Base-by-base conservation (phyloP, 2,113 vertebrate species). In the Microcebus ravelobensis region DNA sequence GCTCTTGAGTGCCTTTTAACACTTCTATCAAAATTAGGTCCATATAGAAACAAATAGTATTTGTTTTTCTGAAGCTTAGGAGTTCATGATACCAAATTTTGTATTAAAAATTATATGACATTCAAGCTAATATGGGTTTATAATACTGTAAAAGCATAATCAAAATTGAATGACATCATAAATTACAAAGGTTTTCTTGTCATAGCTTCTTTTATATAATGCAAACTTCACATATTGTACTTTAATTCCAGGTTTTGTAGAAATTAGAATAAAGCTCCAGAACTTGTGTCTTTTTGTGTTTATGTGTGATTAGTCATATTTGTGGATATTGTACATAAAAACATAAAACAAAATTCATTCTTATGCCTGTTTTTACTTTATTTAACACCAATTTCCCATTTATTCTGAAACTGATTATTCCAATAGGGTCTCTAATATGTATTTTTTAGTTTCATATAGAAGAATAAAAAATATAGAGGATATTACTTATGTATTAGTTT, bases 401-500 rank as follows among this genome's bases (percentile, higher is more conserved):
- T 84, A 80, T 68, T 48, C 1, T 52, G 27, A 90, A 59, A 94
- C 25, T 8, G 20, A 6, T 86, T 76, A 70, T 68, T 81, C 25
- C 67, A 5, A 50, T 31, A 48, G 2, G 6, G 77, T 84, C 50
- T 74, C 23, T 71, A 71, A 81, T 34, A 34, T 42, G 3, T 34
- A 25, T 12, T 52, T 71, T 88, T 76, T 6, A 83, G 25, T 65
- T 94, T 94, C 55, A 48, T 88, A 50, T 13, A 39, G 25, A 94
- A 63, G n/a, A 86, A 87, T 59, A 70, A 70, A 88, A 87, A 65
- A 23, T 34, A 23, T 39, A 34, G 6, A 77, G 2, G 23, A 12
- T 63, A 1, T 74, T 70, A 92, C 83, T 61, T 81, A 92, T 87
- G 55, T 81, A 17, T 86, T 95, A 39, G 18, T 77, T 92, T 97